A percentile compares a stretch with the other conserved stretches of the same genome.
Evolutionary conservation across 2,797 vertebrate species (phyloP).

Genomic region (Smutsia temminckii): DNA sequence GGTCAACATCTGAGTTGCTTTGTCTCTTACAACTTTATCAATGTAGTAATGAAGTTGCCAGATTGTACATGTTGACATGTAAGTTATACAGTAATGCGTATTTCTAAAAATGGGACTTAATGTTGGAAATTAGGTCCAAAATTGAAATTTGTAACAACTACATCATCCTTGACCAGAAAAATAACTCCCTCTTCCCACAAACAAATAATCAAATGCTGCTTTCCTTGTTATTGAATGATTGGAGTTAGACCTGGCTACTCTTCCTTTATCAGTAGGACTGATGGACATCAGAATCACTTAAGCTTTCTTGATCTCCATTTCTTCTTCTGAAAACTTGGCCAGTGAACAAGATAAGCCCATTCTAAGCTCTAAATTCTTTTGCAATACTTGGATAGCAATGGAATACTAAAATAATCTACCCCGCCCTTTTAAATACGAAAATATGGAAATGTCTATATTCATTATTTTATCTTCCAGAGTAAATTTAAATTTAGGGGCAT

Average conservation of each 20-base stretch:
- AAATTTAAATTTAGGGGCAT: conserved; percentile 36
- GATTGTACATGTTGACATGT: not conserved
- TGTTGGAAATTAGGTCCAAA: not conserved
- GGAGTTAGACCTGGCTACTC: not conserved
- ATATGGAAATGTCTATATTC: not conserved
- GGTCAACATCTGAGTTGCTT: not conserved
- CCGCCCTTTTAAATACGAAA: conserved; percentile 25
- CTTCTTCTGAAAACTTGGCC: not conserved
- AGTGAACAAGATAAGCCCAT: not conserved
- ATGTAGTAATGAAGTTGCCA: not conserved
- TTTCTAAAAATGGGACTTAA: conserved; percentile 41
- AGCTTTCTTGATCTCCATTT: not conserved
- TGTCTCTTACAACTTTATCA: not conserved
- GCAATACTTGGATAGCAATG: not conserved
- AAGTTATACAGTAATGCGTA: not conserved
- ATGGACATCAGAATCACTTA: too few relatives aligned
- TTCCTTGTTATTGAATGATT: not conserved
- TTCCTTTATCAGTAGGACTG: not conserved
- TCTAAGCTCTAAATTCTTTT: not conserved
- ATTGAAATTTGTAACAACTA: not conserved
- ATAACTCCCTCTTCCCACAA: not conserved
- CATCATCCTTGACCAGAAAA: not conserved
- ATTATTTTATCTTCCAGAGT: conserved; percentile 10
- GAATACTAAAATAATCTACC: not conserved
- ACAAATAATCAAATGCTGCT: not conserved